Percentiles rank a stretch among this genome's conserved stretches.
Evolutionary conservation across 2,797 vertebrate genomes (phyloP).

Genomic region (Sciurus vulgaris): DNA sequence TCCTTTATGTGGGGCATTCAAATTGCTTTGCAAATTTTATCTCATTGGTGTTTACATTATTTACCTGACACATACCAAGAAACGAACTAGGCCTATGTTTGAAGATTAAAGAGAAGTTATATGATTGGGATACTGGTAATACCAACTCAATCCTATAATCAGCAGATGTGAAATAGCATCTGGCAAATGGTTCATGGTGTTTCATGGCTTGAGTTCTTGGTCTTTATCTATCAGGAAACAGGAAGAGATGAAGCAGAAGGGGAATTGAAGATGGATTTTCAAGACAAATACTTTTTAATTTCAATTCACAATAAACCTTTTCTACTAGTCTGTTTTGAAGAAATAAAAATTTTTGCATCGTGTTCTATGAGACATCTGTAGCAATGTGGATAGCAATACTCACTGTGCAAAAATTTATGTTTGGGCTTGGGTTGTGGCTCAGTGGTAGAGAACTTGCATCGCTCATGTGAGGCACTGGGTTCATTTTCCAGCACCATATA

Average conservation of each 20-base stretch:
- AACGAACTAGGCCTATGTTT: constrained; percentile 23
- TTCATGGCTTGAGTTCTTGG: background rate
- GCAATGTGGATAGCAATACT: background rate
- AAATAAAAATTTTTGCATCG: constrained; percentile 19
- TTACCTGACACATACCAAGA: background rate
- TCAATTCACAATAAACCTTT: background rate
- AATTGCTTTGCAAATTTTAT: background rate
- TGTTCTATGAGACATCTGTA: background rate
- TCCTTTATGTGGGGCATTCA: background rate
- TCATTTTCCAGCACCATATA: too few relatives aligned
- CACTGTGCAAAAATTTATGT: background rate
- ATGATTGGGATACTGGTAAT: background rate
- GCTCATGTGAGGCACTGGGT: too few relatives aligned
- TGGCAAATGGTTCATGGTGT: constrained; percentile 19
- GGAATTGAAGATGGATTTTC: background rate
- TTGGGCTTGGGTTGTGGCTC: too few relatives aligned
- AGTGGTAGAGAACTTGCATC: too few relatives aligned
- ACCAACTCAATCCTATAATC: background rate
- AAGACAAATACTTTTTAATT: background rate
- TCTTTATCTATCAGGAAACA: background rate
- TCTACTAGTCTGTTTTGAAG: background rate
- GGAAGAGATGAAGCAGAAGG: background rate
- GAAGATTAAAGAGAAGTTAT: constrained; percentile 57
- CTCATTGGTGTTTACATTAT: constrained; percentile 9
- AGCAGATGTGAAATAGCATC: background rate